A percentile compares a stretch with the other conserved stretches of the same genome.
Conservation (phyloP, 2,888 invertebrate species). For the Cybosia mesomella region DNA sequence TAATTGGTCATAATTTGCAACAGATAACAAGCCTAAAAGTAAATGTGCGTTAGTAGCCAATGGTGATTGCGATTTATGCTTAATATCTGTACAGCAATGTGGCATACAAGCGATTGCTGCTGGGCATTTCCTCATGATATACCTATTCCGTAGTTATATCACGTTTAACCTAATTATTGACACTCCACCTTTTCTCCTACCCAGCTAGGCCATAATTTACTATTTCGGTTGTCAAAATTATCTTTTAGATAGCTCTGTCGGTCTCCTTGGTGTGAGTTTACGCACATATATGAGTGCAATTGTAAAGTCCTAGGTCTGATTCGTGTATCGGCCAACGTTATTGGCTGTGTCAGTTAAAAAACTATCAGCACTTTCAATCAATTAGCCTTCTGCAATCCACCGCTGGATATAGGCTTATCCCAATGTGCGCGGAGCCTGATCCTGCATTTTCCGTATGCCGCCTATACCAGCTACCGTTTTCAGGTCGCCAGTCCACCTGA, state of each 20-base stretch:
- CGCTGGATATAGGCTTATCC: neutral
- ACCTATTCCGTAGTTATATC: neutral
- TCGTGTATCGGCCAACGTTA: neutral
- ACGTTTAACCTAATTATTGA: neutral
- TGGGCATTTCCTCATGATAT: conserved; percentile 1
- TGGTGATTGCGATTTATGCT: neutral
- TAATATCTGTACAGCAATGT: neutral
- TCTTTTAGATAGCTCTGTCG: neutral
- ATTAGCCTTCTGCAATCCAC: neutral
- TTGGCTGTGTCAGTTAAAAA: neutral
- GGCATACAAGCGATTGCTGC: neutral
- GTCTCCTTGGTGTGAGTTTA: neutral
- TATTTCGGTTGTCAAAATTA: neutral
- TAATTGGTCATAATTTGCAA: neutral
- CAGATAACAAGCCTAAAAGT: neutral
- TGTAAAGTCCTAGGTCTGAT: neutral
- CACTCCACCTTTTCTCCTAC: neutral
- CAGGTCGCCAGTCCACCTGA: neutral
- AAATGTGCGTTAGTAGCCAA: neutral
- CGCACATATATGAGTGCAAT: neutral
- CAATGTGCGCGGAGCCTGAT: neutral
- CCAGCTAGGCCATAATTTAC: neutral
- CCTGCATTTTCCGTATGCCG: neutral
- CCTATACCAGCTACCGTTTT: neutral
- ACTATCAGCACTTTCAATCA: neutral